A percentile compares a stretch with the other conserved stretches of the same genome.
phyloP scores from a whole-genome alignment of 2,888 invertebrate genomes.

The Nemotelus nigrinus region DNA sequence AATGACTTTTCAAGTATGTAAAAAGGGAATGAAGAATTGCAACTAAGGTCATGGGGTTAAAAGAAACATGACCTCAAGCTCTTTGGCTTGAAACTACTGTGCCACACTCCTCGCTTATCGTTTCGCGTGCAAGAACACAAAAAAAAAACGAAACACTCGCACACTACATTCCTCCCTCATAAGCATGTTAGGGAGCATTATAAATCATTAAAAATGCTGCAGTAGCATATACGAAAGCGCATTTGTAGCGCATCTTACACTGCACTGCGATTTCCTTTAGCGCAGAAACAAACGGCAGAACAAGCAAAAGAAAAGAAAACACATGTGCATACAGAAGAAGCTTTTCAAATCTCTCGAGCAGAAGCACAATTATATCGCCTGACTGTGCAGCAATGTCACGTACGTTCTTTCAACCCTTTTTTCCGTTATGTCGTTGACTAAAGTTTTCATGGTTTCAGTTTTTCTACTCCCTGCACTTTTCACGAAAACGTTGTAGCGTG shows the following conservation, averaged over 20 bases:
- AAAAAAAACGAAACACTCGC: not conserved
- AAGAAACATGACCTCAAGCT: not conserved
- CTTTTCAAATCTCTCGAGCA: slow-evolving; percentile 1
- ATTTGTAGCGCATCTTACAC: not conserved
- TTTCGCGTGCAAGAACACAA: not conserved
- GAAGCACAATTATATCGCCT: slow-evolving; percentile 5
- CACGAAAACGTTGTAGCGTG: not conserved
- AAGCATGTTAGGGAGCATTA: not conserved
- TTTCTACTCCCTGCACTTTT: not conserved
- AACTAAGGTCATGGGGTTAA: slow-evolving; percentile 30
- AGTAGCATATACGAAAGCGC: not conserved
- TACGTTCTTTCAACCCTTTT: slow-evolving; percentile 39
- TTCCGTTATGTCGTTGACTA: not conserved
- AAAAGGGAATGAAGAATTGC: not conserved
- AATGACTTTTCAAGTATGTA: no score
- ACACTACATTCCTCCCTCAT: not conserved
- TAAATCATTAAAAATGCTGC: slow-evolving; percentile 23
- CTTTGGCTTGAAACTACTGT: not conserved
- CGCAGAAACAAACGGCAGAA: no score
- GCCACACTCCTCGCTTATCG: not conserved
- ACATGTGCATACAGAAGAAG: not conserved
- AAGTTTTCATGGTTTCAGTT: not conserved
- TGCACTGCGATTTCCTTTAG: not conserved
- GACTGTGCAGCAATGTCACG: slow-evolving; percentile 42
- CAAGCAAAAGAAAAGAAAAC: not conserved